Percentiles rank a stretch among this genome's conserved stretches.
These are phyloP conservation scores for Diloba caeruleocephala DNA, from an alignment of 2,888 invertebrate genomes.

Conservation along the genomic window DNA sequence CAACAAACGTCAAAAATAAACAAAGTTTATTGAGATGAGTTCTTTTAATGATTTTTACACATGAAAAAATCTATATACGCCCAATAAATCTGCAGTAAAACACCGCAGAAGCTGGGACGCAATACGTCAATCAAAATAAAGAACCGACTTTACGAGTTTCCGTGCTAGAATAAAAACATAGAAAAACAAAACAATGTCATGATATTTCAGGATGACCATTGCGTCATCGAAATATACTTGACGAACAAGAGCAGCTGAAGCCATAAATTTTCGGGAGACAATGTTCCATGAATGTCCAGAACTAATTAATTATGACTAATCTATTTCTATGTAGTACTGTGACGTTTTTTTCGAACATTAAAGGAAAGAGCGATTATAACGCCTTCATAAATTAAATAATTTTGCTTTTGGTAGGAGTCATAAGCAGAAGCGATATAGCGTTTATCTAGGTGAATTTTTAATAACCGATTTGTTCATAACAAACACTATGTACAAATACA, in stretches of 20 bases:
- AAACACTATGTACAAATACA: too few species aligned
- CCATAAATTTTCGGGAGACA: slow-evolving; percentile 65
- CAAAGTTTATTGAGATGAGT: slow-evolving; percentile 32
- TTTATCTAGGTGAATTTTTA: neutral
- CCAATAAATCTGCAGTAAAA: slow-evolving; percentile 34
- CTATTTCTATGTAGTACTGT: slow-evolving; percentile 54
- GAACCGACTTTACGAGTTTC: slow-evolving; percentile 23
- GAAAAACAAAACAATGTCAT: slow-evolving; percentile 43
- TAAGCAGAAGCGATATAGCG: slow-evolving; percentile 14
- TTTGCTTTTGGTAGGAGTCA: slow-evolving; percentile 31
- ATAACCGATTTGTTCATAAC: too few species aligned
- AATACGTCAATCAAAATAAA: slow-evolving; percentile 41
- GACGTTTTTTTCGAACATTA: slow-evolving; percentile 49
- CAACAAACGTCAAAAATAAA: slow-evolving; percentile 24
- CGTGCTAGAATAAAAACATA: slow-evolving; percentile 11
- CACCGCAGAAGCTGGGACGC: slow-evolving; percentile 6
- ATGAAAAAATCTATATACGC: slow-evolving; percentile 9
- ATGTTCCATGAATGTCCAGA: slow-evolving; percentile 63
- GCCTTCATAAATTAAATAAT: slow-evolving; percentile 61
- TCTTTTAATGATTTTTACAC: slow-evolving; percentile 15
- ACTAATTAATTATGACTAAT: slow-evolving; percentile 68
- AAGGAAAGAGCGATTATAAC: slow-evolving; percentile 63
- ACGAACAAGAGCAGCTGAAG: slow-evolving; percentile 66
- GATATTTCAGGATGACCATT: slow-evolving; percentile 52
- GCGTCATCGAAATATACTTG: slow-evolving; percentile 37